Conservation (phyloP, 1,140 invertebrate genomes). For the Drosophila lowei region DNA sequence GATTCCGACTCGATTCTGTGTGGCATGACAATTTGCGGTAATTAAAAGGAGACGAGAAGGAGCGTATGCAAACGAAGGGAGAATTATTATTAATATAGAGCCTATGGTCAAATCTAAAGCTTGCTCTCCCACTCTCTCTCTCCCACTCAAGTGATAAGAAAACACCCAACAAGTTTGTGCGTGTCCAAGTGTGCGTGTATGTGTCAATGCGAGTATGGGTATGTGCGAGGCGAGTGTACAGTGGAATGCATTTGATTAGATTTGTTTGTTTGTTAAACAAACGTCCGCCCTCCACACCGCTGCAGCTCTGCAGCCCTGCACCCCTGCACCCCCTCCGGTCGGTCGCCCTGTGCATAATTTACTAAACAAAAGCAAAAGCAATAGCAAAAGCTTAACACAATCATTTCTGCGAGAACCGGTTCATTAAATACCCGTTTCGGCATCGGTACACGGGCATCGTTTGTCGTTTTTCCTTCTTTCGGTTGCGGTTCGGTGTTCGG, state of each 20-base stretch:
- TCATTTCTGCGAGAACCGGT: constrained; percentile 12
- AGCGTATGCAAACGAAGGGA: constrained; percentile 1
- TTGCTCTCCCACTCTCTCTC: neutral
- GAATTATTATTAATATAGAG: constrained; percentile 28
- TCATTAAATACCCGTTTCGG: constrained; percentile 2
- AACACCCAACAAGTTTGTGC: constrained; percentile 19
- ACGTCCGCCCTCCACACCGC: neutral
- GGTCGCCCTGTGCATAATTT: constrained; percentile 14
- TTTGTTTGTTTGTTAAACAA: constrained; percentile 40
- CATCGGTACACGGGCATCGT: constrained; percentile 16
- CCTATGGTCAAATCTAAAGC: too few species aligned
- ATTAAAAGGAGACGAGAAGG: constrained; percentile 22
- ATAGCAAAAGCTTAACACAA: constrained; percentile 6
- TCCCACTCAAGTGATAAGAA: constrained; percentile 18
- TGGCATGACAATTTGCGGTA: constrained; percentile 47
- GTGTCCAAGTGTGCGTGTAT: constrained; percentile 2
- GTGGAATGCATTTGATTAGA: constrained; percentile 68
- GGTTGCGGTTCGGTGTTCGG: constrained; percentile 10
- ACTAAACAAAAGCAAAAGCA: constrained; percentile 47
- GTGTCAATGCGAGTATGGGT: constrained; percentile 9
- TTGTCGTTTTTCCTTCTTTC: constrained; percentile 14
- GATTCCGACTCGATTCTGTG: constrained; percentile 11
- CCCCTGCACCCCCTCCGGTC: too few species aligned
- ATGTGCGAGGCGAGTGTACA: neutral
- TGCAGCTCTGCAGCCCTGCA: too few species aligned